Percentiles rank a stretch among this genome's conserved stretches.
Conservation (phyloP, 2,113 vertebrate genomes). For the Ifrita kowaldi region DNA sequence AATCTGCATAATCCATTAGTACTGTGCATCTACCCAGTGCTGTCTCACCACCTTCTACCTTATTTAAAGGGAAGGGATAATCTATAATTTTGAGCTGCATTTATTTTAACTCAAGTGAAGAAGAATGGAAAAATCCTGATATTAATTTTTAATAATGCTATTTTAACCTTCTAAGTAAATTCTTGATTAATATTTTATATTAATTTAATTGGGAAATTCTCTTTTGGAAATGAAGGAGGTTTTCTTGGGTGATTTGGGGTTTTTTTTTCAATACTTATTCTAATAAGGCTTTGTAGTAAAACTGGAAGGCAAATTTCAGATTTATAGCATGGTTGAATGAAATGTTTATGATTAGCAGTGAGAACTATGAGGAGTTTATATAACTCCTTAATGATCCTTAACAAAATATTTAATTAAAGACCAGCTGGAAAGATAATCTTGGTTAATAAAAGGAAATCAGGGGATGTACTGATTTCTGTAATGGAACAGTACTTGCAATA, state of each 20-base stretch:
- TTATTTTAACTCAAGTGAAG: constrained; percentile 2
- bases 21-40: not conserved
- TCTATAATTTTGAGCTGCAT: not conserved
- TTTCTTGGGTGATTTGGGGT: not conserved
- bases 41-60: not conserved
- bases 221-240: not conserved
- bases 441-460: not conserved
- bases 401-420: constrained; percentile 15
- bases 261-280: not conserved
- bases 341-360: not conserved
- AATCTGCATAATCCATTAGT: constrained; percentile 18
- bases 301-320: constrained; percentile 14
- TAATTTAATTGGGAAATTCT: constrained; percentile 35
- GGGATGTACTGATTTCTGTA: not conserved
- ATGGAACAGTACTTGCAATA: not conserved
- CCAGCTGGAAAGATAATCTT: not conserved
- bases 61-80: not conserved
- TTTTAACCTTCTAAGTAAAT: constrained; percentile 35
- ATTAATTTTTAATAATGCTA: not conserved
- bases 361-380: not conserved
- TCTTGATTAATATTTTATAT: constrained; percentile 43
- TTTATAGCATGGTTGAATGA: not conserved
- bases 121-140: not conserved
- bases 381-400: constrained; percentile 4
- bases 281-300: not conserved